These are phyloP conservation scores for Cuniculus paca DNA, from an alignment of 2,797 vertebrate species.

Conservation along the genomic window DNA sequence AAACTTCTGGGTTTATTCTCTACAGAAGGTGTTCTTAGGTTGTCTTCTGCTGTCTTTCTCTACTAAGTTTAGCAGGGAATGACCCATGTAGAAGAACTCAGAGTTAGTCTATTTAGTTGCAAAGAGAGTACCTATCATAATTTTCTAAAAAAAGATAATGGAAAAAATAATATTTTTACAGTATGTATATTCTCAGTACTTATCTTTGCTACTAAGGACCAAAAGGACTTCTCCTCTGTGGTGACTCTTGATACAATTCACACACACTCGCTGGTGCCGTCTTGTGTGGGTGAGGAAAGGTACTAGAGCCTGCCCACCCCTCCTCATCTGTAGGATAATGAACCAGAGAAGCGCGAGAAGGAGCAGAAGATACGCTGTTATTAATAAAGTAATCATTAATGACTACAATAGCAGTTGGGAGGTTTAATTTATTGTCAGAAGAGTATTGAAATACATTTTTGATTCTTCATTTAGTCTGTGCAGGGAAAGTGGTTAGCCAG, in stretches of 20 bases:
- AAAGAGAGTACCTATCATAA: not conserved
- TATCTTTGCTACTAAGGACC: not conserved
- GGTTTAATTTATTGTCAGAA: constrained; percentile 13
- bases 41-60: not conserved
- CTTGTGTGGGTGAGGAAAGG: not conserved
- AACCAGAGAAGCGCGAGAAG: not conserved
- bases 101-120: not conserved
- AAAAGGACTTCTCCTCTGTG: not conserved
- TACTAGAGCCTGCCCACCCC: not conserved
- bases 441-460: constrained; percentile 47
- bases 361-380: not conserved
- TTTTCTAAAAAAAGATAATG: not conserved
- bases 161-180: not conserved
- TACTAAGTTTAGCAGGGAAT: not conserved
- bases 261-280: not conserved
- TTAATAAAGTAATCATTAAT: constrained; percentile 12
- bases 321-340: not conserved
- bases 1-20: not conserved
- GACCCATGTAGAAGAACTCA: not conserved
- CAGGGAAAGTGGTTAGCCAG: not conserved
- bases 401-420: not conserved
- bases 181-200: not conserved
- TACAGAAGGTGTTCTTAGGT: not conserved
- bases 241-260: not conserved
- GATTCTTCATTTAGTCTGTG: not conserved